phyloP scores from a whole-genome alignment of 2,888 invertebrate genomes.

The Orthosia incerta region DNA sequence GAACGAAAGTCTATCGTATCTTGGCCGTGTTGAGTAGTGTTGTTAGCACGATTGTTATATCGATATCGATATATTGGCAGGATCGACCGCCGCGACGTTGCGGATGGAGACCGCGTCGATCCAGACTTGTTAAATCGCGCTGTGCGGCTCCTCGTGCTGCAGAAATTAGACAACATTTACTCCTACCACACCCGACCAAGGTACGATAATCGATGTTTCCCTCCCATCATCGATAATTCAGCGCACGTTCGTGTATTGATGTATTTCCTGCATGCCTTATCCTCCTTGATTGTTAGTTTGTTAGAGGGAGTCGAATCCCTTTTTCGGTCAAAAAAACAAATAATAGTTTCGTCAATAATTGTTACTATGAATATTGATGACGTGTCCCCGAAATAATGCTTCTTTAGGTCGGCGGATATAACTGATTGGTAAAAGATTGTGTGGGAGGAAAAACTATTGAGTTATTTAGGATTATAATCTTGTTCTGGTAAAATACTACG shows the following conservation, averaged over 20 bases:
- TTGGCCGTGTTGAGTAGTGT: conserved; percentile 81
- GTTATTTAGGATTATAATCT: conserved; percentile 25
- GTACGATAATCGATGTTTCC: conserved; percentile 89
- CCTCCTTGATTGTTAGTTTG: conserved; percentile 60
- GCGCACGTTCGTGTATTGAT: conserved; percentile 73
- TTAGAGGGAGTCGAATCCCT: conserved; percentile 26
- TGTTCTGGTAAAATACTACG: conserved; percentile 3
- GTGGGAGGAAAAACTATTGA: conserved; percentile 11
- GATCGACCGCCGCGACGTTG: conserved; percentile 89
- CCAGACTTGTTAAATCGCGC: conserved; percentile 90
- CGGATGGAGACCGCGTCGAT: conserved; percentile 85
- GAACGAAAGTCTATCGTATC: conserved; percentile 75
- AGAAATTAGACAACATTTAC: conserved; percentile 91
- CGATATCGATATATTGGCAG: conserved; percentile 89
- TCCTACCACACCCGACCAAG: conserved; percentile 91
- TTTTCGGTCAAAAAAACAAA: conserved; percentile 32
- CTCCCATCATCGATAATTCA: conserved; percentile 71
- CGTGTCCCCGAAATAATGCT: conserved; percentile 39
- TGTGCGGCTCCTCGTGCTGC: conserved; percentile 90
- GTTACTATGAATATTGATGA: conserved; percentile 48
- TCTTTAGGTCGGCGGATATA: conserved; percentile 24
- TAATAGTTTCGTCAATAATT: conserved; percentile 37
- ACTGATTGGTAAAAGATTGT: conserved; percentile 25
- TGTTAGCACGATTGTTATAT: conserved; percentile 80
- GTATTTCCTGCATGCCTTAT: conserved; percentile 74